Evolutionary conservation across 2,797 vertebrate genomes (phyloP).

Genomic region (Hypotaenidia okinawae): DNA sequence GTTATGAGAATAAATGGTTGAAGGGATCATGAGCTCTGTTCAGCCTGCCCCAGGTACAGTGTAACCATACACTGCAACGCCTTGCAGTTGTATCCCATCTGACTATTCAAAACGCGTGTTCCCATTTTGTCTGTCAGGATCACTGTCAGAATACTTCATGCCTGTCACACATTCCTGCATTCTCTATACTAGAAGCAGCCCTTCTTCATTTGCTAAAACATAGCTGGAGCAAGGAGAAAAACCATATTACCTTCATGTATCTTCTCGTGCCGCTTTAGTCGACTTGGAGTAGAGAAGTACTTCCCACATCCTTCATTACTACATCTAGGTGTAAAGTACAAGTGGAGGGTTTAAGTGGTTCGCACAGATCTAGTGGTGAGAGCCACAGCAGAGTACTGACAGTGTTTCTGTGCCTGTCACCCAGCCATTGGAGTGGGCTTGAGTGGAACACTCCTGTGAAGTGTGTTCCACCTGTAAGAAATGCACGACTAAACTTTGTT

Average conservation of each 20-base stretch:
- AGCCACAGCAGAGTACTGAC: neutral
- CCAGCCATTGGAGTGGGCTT: neutral
- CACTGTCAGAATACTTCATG: neutral
- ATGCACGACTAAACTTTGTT: neutral
- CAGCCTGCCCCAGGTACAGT: neutral
- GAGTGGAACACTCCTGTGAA: neutral
- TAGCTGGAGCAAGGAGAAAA: neutral
- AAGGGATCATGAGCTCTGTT: neutral
- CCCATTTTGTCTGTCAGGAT: neutral
- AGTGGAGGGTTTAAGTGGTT: neutral
- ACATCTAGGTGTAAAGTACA: slow-evolving; percentile 79
- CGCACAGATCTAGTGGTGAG: neutral
- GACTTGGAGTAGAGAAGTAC: slow-evolving; percentile 77
- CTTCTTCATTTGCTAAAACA: neutral
- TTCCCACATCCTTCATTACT: slow-evolving; percentile 81
- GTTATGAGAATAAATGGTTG: neutral
- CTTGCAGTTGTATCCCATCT: neutral
- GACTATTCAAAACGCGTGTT: neutral
- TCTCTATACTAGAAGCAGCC: neutral
- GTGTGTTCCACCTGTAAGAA: neutral
- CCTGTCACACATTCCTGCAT: fast-evolving
- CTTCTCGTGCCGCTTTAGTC: slow-evolving; percentile 85
- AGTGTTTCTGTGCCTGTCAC: neutral
- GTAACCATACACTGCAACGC: neutral
- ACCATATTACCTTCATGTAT: slow-evolving; percentile 83